Percentiles rank a stretch among this genome's conserved stretches.
phyloP scores from a whole-genome alignment of 1,140 invertebrate genomes.

The Coelopa frigida region DNA sequence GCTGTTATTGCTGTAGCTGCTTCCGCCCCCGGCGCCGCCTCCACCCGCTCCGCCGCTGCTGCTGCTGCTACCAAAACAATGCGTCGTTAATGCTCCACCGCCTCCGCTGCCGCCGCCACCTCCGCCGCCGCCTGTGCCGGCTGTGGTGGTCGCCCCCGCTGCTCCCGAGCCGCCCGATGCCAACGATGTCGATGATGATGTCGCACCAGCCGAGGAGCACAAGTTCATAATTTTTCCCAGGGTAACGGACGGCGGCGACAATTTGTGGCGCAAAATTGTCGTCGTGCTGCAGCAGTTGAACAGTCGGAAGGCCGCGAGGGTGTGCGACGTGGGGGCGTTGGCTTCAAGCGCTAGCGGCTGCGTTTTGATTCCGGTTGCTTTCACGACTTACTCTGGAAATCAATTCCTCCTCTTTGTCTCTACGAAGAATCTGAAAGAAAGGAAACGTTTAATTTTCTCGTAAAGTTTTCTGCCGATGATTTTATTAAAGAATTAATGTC shows the following conservation, averaged over 20 bases:
- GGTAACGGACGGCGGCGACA: slow-evolving; percentile 38
- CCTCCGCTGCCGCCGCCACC: slow-evolving; percentile 12
- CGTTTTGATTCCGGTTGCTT: too few species aligned
- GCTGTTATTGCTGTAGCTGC: slow-evolving; percentile 13
- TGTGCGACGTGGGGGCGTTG: too few species aligned
- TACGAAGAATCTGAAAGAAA: too few species aligned
- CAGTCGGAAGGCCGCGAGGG: too few species aligned
- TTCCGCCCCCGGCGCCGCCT: slow-evolving; percentile 20
- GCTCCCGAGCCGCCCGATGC: slow-evolving; percentile 25
- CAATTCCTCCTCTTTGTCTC: too few species aligned
- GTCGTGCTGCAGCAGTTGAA: too few species aligned
- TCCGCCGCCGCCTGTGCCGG: slow-evolving; percentile 25
- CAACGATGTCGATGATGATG: slow-evolving; percentile 39
- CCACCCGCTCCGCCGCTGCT: slow-evolving; percentile 7
- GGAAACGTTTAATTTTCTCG: too few species aligned
- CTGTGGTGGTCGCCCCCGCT: slow-evolving; percentile 11
- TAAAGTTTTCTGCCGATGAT: too few species aligned
- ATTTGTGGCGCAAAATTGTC: slow-evolving; percentile 41
- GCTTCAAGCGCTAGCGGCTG: too few species aligned
- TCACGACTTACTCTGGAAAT: too few species aligned
- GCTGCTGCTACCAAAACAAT: slow-evolving; percentile 15
- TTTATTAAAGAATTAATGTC: too few species aligned
- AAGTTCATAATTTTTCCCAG: slow-evolving; percentile 46
- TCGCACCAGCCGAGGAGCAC: slow-evolving; percentile 41
- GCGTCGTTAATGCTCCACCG: slow-evolving; percentile 16